Evolutionary conservation across 92 coral and sea anemone genomes (phyloP), one percentile per base, ranked within the genome.

Genomic region (Heteractis magnifica): DNA sequence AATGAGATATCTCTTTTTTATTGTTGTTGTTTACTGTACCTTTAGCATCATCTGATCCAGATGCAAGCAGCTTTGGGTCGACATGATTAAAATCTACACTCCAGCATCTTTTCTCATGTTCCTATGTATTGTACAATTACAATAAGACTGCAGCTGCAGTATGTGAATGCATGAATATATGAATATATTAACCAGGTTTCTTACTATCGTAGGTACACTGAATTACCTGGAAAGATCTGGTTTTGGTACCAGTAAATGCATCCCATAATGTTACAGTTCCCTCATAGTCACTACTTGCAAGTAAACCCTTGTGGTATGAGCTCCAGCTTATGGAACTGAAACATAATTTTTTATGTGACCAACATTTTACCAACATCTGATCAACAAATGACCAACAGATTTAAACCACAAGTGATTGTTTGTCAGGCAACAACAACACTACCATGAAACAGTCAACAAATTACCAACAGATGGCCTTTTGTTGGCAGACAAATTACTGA

Each of bases 201-300:
- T 2, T 34, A 34, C 44, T 34, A 34, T 34, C 1, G 44, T 34
- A 34, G 44, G 44, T 34, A 34, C 44, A 34, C 44, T 34, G 18
- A 12, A 23, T 51, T 76, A 94, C 98, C 95, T 95, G 98, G 86
- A 95, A 95, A 48, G 98, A 95, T 56, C 98, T 87, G 5, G 97
- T 93, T 87, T 95, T 95, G 44, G 90, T 92, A 51, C 98, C 98
- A 62, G 98, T 95, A 81, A 94, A 95, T 4, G 97, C 98, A 77
- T 95, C 98, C 98, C 98, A 95, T 51, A 95, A 88, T 0, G 98
- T 95, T n/a, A 95, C 98, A 5, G 98, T 95, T 50, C 98, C 98
- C 76, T 95, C 98, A 62, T 95, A 95, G 58, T 95, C 98, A 81
- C 98, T 95, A 83, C 98, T 95, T 19, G 98, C 98, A n/a, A 95